Evolutionary conservation across 2,888 invertebrate genomes (phyloP), one percentile per base, ranked within the genome.

Genomic region (Agonopterix arenella): DNA sequence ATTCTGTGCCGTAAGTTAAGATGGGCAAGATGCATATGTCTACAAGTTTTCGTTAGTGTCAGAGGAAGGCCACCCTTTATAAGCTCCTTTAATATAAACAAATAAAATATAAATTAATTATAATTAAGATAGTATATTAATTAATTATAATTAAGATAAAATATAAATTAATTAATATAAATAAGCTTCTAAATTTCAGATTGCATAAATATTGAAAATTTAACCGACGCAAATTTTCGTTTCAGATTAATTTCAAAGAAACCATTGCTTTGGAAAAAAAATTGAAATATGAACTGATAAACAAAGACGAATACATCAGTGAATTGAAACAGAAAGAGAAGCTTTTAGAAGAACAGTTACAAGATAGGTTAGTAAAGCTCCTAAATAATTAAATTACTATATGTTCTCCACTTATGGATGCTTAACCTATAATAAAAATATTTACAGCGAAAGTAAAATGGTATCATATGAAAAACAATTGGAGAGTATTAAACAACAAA

Each of bases 371-470:
- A 11, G 40, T 28, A 5, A 28, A 28, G 5, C 28, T 28, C 28
- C 5, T 28, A 28, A 28, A 5, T 28, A 28, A 28, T 28, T 28
- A 5, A 28, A 28, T 28, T 5, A 28, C 28, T 28, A 5, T 5
- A 5, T 2, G 28, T 28, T 28, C 7, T 28, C 28, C 5, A 28
- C 28, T 28, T 28, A 28, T 28, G 28, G 28, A 28, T 28, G 28
- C 28, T 4, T 28, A 28, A 28, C 5, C 28, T 4, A n/a, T 40
- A 8, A 10, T n/a, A 40, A 40, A 5, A 50, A 11, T 46, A 48
- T 58, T 73, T 59, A 45, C 58, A 89, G 88, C 57, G 79, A 83
- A 66, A 56, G 45, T 4, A 83, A 85, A 68, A 76, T 82, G 73
- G 65, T 61, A 51, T 59, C 63, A 1, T 84, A 88, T 55, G 76